A percentile compares a stretch with the other conserved stretches of the same genome.
Evolutionary conservation across 2,888 invertebrate genomes (phyloP).

Genomic region (Drosophila formosana): DNA sequence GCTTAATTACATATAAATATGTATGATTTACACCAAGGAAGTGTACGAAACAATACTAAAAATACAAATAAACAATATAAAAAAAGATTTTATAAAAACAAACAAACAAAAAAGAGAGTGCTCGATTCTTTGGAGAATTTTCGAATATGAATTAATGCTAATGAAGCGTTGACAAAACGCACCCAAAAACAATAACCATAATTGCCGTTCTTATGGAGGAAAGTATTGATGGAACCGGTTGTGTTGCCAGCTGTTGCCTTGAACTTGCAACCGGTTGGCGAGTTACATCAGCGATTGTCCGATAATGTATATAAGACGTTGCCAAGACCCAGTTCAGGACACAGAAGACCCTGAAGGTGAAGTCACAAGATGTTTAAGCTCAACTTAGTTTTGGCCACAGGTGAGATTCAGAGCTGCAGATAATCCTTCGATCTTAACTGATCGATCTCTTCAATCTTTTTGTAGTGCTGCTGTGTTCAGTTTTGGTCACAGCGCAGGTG

Average conservation of each 20-base stretch:
- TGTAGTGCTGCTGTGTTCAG: slow-evolving; percentile 69
- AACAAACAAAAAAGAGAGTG: neutral
- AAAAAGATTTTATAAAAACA: slow-evolving; percentile 49
- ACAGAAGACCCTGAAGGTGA: slow-evolving; percentile 51
- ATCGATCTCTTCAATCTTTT: neutral
- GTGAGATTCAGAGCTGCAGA: slow-evolving; percentile 41
- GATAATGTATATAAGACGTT: slow-evolving; percentile 51
- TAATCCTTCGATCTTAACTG: neutral
- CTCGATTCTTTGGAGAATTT: neutral
- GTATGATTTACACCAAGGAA: slow-evolving; percentile 59
- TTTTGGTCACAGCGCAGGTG: slow-evolving; percentile 70
- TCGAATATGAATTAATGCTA: slow-evolving; percentile 19
- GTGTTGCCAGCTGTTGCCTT: slow-evolving; percentile 13
- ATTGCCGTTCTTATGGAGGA: slow-evolving; percentile 56
- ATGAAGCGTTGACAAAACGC: slow-evolving; percentile 31
- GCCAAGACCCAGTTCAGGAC: slow-evolving; percentile 46
- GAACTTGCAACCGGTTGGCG: slow-evolving; percentile 38
- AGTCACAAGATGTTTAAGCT: slow-evolving; percentile 61
- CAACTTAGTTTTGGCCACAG: slow-evolving; percentile 68
- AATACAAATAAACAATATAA: slow-evolving; percentile 40
- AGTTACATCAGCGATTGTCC: neutral
- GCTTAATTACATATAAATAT: slow-evolving; percentile 31
- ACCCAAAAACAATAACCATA: slow-evolving; percentile 46
- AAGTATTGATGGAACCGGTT: slow-evolving; percentile 55
- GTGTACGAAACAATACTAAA: slow-evolving; percentile 64